A percentile compares a stretch with the other conserved stretches of the same genome.
These are phyloP conservation scores for Oryzias woworae DNA, from an alignment of 2,113 vertebrate genomes.

Conservation along the genomic window DNA sequence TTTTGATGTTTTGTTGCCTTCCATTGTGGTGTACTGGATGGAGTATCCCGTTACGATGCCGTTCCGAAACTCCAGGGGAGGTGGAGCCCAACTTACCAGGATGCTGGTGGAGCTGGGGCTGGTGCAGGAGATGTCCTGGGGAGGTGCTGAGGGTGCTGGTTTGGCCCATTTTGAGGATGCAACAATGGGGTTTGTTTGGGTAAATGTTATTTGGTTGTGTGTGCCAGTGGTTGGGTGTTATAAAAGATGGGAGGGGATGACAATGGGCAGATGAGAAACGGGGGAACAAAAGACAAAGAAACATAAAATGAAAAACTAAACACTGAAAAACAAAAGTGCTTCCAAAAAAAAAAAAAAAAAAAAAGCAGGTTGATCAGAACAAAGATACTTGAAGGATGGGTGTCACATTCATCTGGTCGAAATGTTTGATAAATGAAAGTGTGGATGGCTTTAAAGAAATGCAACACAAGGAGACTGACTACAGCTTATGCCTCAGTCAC, in stretches of 20 bases:
- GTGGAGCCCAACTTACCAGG: conserved; percentile 98
- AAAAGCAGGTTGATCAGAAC: conserved; percentile 21
- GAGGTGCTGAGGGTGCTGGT: conserved; percentile 95
- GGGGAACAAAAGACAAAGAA: conserved; percentile 82
- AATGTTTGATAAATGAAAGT: conserved; percentile 78
- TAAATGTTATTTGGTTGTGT: conserved; percentile 61
- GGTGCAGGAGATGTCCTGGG: conserved; percentile 93
- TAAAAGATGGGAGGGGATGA: conserved; percentile 72
- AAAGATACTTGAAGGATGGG: conserved; percentile 80
- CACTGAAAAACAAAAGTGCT: conserved; percentile 60
- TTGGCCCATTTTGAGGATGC: conserved; percentile 75
- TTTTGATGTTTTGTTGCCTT: conserved; percentile 84
- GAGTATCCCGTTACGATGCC: conserved; percentile 91
- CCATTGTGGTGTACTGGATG: conserved; percentile 86
- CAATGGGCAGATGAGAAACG: conserved; percentile 83
- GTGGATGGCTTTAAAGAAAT: conserved; percentile 62
- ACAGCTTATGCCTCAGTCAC: conserved; percentile 11
- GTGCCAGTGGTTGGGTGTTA: conserved; percentile 47
- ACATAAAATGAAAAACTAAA: conserved; percentile 76
- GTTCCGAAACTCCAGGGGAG: conserved; percentile 89
- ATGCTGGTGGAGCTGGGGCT: conserved; percentile 96
- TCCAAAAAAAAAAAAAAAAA: conserved; percentile 25
- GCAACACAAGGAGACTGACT: conserved; percentile 62
- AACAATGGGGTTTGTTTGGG: conserved; percentile 47
- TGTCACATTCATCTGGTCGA: conserved; percentile 77